phyloP scores from a whole-genome alignment of 1,140 invertebrate species.

The Eufriesea mexicana region DNA sequence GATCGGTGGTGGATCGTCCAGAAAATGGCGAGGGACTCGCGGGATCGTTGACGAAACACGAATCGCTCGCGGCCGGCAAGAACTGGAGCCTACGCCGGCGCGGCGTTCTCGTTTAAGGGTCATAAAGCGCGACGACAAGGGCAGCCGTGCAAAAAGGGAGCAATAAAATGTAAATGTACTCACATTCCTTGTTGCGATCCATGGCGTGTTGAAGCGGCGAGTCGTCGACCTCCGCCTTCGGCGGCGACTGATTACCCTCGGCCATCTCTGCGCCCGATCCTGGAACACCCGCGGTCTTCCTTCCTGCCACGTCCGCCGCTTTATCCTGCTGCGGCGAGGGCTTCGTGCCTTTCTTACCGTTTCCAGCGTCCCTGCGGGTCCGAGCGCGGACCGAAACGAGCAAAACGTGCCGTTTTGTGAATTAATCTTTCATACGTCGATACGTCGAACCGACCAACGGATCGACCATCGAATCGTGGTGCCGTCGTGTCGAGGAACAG shows the following conservation, averaged over 20 bases:
- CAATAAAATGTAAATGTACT: slow-evolving; percentile 77
- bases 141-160: slow-evolving; percentile 23
- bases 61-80: slow-evolving; percentile 10
- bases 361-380: slow-evolving; percentile 65
- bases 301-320: slow-evolving; percentile 74
- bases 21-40: slow-evolving; percentile 13
- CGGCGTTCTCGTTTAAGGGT: slow-evolving; percentile 36
- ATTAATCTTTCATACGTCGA: slow-evolving; percentile 70
- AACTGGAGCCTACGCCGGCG: not conserved
- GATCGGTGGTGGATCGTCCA: not conserved
- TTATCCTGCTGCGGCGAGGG: slow-evolving; percentile 73
- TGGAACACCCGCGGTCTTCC: slow-evolving; percentile 75
- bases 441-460: slow-evolving; percentile 1
- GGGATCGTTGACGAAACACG: slow-evolving; percentile 21
- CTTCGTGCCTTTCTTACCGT: slow-evolving; percentile 77
- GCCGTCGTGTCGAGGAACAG: not conserved
- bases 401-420: slow-evolving; percentile 66
- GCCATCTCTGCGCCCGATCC: slow-evolving; percentile 84
- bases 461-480: slow-evolving; percentile 4
- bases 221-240: slow-evolving; percentile 96
- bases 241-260: slow-evolving; percentile 89
- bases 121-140: slow-evolving; percentile 43
- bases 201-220: slow-evolving; percentile 95
- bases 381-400: slow-evolving; percentile 51
- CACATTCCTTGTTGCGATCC: slow-evolving; percentile 99